These are phyloP conservation scores for Pachyuromys duprasi DNA, from an alignment of 2,797 vertebrate genomes.

Conservation along the genomic window DNA sequence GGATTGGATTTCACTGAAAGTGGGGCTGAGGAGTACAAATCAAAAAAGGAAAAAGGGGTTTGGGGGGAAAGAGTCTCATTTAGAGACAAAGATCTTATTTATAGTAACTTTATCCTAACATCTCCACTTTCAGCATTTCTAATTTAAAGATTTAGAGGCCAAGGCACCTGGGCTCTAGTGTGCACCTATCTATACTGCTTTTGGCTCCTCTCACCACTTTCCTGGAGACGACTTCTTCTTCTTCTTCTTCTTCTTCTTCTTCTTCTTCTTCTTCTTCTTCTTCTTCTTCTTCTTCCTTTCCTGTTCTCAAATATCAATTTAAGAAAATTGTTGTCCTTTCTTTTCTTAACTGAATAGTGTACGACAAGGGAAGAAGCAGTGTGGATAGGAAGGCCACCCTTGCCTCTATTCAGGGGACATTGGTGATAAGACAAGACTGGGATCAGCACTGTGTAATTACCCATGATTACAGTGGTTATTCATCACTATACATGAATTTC, in stretches of 20 bases:
- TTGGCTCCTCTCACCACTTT: conserved; percentile 20
- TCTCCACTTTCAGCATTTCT: conserved; percentile 65
- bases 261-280: neutral
- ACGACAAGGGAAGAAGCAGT: conserved; percentile 19
- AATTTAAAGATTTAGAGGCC: conserved; percentile 64
- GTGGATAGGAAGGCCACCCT: conserved; percentile 10
- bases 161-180: neutral
- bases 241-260: neutral
- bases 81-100: conserved; percentile 78
- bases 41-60: conserved; percentile 71
- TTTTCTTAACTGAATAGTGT: conserved; percentile 35
- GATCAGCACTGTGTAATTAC: conserved; percentile 15
- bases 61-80: conserved; percentile 74
- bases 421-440: neutral
- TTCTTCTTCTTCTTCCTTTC: neutral
- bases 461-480: conserved; percentile 40
- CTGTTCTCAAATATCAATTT: conserved; percentile 6
- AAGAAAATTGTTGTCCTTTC: conserved; percentile 51
- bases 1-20: conserved; percentile 81
- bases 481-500: conserved; percentile 49
- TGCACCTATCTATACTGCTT: conserved; percentile 52
- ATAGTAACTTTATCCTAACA: conserved; percentile 74
- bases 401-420: neutral
- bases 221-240: neutral
- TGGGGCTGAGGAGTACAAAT: conserved; percentile 70